Base-by-base conservation (phyloP, 2,888 invertebrate genomes). In the Tholera decimalis region DNA sequence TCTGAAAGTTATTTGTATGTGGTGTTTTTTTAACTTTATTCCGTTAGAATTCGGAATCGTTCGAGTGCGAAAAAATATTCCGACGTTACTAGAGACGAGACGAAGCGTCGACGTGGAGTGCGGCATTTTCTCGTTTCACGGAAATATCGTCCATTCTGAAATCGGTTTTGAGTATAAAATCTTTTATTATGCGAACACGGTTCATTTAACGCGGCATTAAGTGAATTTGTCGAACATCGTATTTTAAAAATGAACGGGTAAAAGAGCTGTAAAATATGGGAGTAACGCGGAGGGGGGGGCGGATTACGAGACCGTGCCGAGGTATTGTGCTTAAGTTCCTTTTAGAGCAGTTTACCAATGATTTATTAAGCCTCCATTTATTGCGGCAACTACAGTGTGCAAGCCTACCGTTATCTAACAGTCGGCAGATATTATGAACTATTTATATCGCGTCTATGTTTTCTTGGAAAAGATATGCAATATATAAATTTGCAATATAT, bases 161-260 rank as follows among this genome's bases (percentile, higher is more conserved):
- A 94, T 93, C 92, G 91, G 86, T 92, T 93, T 92, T 89, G 87
- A 92, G 91, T 92, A 92, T 91, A 93, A 93, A 94, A 92, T 94
- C 94, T 94, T 94, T 95, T 95, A 93, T 94, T 94, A 94, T 92
- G 91, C 91, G 89, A 92, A 87, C 89, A 94, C 93, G 92, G 94
- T 95, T 94, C 94, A 94, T 95, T 95, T 93, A 94, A 93, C 93
- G 90, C 91, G 87, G 92, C 92, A 92, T 93, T 93, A 94, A 94
- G 94, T 93, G 94, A 94, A 94, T 94, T 94, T 94, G 94, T 94
- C 91, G 93, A 93, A 94, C 93, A 92, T 90, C 92, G 92, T 93
- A 91, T 93, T 94, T 91, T 90, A 90, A 93, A 91, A 93, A 92
- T 90, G 92, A 91, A 93, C 88, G 90, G 90, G 91, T 90, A 89